These are phyloP conservation scores for Hydraecia micacea DNA, from an alignment of 2,888 invertebrate species.

Conservation along the genomic window DNA sequence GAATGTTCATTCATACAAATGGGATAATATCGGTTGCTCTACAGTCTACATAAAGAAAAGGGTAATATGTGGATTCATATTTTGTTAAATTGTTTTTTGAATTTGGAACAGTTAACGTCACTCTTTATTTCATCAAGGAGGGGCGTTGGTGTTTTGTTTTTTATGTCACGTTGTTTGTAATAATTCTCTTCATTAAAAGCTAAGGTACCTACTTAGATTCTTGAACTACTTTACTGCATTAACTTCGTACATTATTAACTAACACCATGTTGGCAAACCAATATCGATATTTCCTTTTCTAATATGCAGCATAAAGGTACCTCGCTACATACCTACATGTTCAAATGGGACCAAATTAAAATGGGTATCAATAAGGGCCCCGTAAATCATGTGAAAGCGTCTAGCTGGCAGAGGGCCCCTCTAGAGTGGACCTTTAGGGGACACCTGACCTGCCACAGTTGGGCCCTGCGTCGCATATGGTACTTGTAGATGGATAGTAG, in stretches of 20 bases:
- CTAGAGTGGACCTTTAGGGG: constrained; percentile 82
- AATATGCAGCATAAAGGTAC: constrained; percentile 34
- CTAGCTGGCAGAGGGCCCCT: constrained; percentile 83
- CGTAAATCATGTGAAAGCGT: constrained; percentile 85
- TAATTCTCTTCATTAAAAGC: not conserved
- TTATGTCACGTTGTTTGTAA: not conserved
- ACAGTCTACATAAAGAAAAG: constrained; percentile 28
- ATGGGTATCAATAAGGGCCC: constrained; percentile 84
- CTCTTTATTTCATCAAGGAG: not conserved
- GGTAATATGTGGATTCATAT: constrained; percentile 10
- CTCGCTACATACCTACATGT: constrained; percentile 54
- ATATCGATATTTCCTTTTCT: constrained; percentile 46
- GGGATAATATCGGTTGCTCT: constrained; percentile 8
- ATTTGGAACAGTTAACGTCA: not conserved
- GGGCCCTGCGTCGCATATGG: constrained; percentile 63
- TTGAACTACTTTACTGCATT: not conserved
- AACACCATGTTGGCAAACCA: not conserved
- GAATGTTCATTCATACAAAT: constrained; percentile 50
- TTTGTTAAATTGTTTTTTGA: constrained; percentile 20
- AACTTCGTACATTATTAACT: not conserved
- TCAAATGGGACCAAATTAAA: constrained; percentile 80
- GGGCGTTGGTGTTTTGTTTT: not conserved
- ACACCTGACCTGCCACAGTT: constrained; percentile 82
- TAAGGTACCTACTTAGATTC: not conserved
- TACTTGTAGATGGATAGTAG: constrained; percentile 22